A percentile compares a stretch with the other conserved stretches of the same genome.
These are phyloP conservation scores for Condylura cristata DNA, from an alignment of 2,113 vertebrate species.

Conservation along the genomic window DNA sequence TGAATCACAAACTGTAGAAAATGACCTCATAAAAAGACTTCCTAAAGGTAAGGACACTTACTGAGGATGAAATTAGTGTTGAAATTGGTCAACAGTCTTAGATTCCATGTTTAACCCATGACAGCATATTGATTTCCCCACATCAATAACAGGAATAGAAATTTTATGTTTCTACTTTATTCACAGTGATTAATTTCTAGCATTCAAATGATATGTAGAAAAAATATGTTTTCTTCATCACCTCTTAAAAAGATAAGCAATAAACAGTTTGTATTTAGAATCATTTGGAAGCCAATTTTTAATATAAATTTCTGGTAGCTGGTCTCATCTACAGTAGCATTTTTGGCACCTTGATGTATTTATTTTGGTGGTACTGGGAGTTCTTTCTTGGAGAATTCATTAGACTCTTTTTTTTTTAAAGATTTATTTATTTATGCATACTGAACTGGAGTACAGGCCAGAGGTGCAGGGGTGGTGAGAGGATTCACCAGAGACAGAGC, in stretches of 20 bases:
- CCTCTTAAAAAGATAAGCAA: neutral
- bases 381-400: neutral
- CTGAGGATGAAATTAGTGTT: neutral
- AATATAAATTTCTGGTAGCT: neutral
- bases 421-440: too few species aligned
- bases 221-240: neutral
- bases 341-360: neutral
- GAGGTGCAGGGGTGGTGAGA: too few species aligned
- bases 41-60: neutral
- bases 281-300: conserved; percentile 9
- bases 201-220: neutral
- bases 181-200: neutral
- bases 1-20: neutral
- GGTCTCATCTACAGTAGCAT: neutral
- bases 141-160: neutral
- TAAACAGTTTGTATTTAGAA: neutral
- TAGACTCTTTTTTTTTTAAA: too few species aligned
- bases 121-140: neutral
- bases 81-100: neutral
- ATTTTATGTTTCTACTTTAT: neutral
- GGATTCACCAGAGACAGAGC: too few species aligned
- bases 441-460: too few species aligned
- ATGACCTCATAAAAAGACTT: neutral
- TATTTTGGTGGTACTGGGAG: neutral
- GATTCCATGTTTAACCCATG: neutral